Base-by-base conservation (phyloP, 1,140 invertebrate species). In the Arion vulgaris region DNA sequence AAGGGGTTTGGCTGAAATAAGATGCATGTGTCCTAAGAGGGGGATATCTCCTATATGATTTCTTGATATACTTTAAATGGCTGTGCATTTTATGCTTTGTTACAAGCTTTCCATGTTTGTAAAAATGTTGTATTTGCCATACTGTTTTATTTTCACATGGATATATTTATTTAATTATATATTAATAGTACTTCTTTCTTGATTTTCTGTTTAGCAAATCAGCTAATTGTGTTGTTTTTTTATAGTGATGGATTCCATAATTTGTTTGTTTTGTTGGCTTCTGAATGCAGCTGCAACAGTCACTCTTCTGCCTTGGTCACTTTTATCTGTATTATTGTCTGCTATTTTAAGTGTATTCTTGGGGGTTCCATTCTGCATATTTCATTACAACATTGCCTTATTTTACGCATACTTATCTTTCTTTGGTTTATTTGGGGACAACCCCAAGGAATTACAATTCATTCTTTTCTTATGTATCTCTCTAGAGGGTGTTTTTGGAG, bases 171-270 rank as follows among this genome's bases (percentile, higher is more conserved):
- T 39, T 4, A 41, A 5, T 26, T 41, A 34, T 2, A 23, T 73
- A 26, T 73, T 73, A 36, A 34, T 32, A 53, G 53, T 57, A 23
- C 5, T 5, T 51, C 53, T 76, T 32, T n/a, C 41, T 51, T 28
- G 5, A 53, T 53, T 66, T 32, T 66, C n/a, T 32, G 5, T 66
- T 28, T 32, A 7, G 62, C 62, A 66, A 66, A 66, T 57, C 15
- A 23, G n/a, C n/a, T 74, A 49, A 26, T 26, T 41, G 17, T 74
- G 72, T 74, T 74, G 72, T 38, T 7, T 45, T 41, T 57, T 45
- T 57, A 57, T 57, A 77, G 32, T 49, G 15, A 77, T 62, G 74
- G 57, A 77, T 78, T 78, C 76, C 76, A 78, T 78, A 39, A 28
- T 32, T 32, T 73, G 38, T 26, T 39, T 73, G 36, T 5, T 39